phyloP scores from a whole-genome alignment of 2,797 vertebrate species.

The Cyprinodon diabolis region DNA sequence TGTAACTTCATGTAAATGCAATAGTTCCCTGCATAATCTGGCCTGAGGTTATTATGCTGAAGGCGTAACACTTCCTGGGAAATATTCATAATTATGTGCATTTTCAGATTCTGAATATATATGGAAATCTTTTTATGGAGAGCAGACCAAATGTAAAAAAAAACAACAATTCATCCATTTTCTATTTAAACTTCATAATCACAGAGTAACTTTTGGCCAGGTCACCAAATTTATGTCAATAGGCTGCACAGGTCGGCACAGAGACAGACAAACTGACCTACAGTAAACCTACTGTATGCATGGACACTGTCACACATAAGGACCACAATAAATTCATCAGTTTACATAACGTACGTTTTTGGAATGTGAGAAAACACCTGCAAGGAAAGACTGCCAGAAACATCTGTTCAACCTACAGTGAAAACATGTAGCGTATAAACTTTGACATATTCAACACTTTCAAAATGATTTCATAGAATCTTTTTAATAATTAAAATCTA shows the following conservation, averaged over 20 bases:
- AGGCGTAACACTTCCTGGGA: slow-evolving; percentile 4
- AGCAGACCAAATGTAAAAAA: not conserved
- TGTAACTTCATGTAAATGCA: slow-evolving; percentile 2
- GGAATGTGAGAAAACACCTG: not conserved
- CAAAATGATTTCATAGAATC: too few relatives aligned
- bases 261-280: not conserved
- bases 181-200: not conserved
- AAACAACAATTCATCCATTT: not conserved
- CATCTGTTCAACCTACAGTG: not conserved
- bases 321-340: too few relatives aligned
- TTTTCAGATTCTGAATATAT: not conserved
- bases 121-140: not conserved
- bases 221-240: not conserved
- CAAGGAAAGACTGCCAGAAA: not conserved
- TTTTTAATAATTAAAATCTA: too few relatives aligned
- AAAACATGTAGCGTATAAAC: not conserved
- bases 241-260: not conserved
- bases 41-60: slow-evolving; percentile 3
- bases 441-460: too few relatives aligned
- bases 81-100: not conserved
- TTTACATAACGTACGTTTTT: not conserved
- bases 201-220: not conserved
- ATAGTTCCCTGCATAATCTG: not conserved
- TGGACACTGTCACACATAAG: too few relatives aligned
- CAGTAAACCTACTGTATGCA: not conserved